phyloP scores from a whole-genome alignment of 2,797 vertebrate genomes.

The Bradypodion pumilum region DNA sequence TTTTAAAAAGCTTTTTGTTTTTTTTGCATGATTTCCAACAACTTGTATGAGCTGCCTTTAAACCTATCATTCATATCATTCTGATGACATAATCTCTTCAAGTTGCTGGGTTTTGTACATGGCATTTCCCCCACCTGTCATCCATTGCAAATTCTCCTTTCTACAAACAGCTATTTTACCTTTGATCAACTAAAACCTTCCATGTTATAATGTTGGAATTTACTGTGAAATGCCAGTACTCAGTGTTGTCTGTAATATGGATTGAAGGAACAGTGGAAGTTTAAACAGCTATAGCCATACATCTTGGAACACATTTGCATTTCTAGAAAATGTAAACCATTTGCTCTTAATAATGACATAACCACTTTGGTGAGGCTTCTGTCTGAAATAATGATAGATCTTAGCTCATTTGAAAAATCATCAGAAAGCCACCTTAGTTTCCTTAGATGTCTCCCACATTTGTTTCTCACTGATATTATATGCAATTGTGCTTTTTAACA shows the following conservation, averaged over 20 bases:
- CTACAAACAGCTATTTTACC: conserved; percentile 15
- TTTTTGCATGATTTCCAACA: too few species aligned
- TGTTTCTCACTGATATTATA: too few species aligned
- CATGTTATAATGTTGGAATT: conserved; percentile 14
- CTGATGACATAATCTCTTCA: background rate
- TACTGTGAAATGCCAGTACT: background rate
- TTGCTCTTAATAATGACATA: too few species aligned
- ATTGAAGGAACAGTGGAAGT: background rate
- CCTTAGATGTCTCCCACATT: too few species aligned
- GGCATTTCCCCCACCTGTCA: background rate
- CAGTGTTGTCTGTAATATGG: background rate
- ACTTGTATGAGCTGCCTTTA: background rate
- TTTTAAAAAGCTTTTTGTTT: too few species aligned
- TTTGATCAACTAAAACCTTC: conserved; percentile 35
- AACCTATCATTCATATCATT: conserved; percentile 8
- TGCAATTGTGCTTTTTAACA: too few species aligned
- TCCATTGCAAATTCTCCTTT: conserved; percentile 5
- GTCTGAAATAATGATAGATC: too few species aligned
- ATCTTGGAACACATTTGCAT: background rate
- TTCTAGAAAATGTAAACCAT: conserved; percentile 1
- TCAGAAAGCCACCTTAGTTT: too few species aligned
- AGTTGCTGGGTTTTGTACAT: background rate
- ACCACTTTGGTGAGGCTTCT: too few species aligned
- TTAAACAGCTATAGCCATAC: background rate
- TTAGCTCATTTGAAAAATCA: too few species aligned